phyloP scores from a whole-genome alignment of 2,113 vertebrate species.

The Rhynchomys soricoides region DNA sequence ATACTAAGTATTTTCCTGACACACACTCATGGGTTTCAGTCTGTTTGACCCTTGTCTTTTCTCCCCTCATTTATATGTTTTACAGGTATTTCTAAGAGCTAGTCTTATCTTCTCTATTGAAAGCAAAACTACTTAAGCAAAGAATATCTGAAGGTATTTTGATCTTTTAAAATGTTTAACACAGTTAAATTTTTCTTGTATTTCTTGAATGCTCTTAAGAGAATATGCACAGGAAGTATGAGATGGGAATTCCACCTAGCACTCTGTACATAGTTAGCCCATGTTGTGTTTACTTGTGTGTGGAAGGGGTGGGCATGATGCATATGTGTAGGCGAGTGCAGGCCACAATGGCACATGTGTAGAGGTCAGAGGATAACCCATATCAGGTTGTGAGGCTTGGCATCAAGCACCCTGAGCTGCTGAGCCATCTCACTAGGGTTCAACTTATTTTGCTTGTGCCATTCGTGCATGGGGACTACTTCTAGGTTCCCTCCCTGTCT shows the following conservation, averaged over 20 bases:
- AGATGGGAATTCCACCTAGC: background rate
- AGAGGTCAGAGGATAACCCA: background rate
- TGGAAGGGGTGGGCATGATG: background rate
- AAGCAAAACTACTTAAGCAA: conserved; percentile 18
- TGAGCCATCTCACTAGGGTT: background rate
- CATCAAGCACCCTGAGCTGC: background rate
- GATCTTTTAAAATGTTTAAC: conserved; percentile 32
- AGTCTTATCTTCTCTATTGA: conserved; percentile 16
- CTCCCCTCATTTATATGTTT: background rate
- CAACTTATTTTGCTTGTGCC: background rate
- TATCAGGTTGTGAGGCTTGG: background rate
- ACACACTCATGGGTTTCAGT: background rate
- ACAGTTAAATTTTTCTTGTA: background rate
- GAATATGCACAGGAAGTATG: background rate
- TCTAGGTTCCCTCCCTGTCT: conserved; percentile 11
- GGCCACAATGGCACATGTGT: background rate
- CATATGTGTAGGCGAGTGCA: background rate
- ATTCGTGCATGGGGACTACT: background rate
- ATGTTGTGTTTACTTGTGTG: background rate
- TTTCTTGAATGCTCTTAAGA: background rate
- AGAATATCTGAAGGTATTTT: background rate
- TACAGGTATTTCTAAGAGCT: background rate
- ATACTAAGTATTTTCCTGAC: background rate
- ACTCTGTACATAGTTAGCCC: background rate
- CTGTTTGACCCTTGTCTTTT: background rate